A percentile compares a stretch with the other conserved stretches of the same genome.
phyloP scores from a whole-genome alignment of 2,888 invertebrate species.

The Ectropis crepuscularia region DNA sequence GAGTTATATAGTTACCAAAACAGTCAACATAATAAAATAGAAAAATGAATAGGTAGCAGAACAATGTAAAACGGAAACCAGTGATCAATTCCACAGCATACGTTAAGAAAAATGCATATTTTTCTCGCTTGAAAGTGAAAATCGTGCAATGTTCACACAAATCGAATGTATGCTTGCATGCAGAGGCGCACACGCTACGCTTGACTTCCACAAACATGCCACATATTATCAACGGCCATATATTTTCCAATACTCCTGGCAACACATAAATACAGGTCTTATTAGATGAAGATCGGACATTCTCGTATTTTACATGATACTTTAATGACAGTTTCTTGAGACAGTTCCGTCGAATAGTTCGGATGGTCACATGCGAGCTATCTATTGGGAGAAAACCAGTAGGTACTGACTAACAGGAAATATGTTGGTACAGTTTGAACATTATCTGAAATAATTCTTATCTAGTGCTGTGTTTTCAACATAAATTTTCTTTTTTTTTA shows the following conservation, averaged over 20 bases:
- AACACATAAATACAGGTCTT: constrained; percentile 51
- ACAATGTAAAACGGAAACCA: constrained; percentile 26
- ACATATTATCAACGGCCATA: constrained; percentile 43
- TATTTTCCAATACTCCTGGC: constrained; percentile 58
- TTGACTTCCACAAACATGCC: constrained; percentile 56
- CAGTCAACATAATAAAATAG: too few species aligned
- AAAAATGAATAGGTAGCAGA: too few species aligned
- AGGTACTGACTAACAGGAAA: constrained; percentile 54
- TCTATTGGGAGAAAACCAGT: constrained; percentile 64
- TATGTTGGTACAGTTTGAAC: too few species aligned
- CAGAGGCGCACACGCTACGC: constrained; percentile 54
- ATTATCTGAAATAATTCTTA: too few species aligned
- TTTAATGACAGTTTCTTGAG: constrained; percentile 77
- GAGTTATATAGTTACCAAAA: too few species aligned
- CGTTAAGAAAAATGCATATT: constrained; percentile 36
- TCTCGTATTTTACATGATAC: constrained; percentile 70
- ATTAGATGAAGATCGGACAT: constrained; percentile 61
- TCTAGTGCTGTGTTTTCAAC: too few species aligned
- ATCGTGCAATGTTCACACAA: constrained; percentile 59
- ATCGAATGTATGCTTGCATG: constrained; percentile 50
- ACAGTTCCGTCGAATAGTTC: constrained; percentile 79
- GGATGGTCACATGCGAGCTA: constrained; percentile 76
- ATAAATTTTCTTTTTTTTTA: too few species aligned
- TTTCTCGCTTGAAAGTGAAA: constrained; percentile 75
- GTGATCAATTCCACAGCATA: constrained; percentile 42